A percentile compares a stretch with the other conserved stretches of the same genome.
These are phyloP conservation scores for Anas acuta DNA, from an alignment of 2,797 vertebrate genomes.

Conservation along the genomic window DNA sequence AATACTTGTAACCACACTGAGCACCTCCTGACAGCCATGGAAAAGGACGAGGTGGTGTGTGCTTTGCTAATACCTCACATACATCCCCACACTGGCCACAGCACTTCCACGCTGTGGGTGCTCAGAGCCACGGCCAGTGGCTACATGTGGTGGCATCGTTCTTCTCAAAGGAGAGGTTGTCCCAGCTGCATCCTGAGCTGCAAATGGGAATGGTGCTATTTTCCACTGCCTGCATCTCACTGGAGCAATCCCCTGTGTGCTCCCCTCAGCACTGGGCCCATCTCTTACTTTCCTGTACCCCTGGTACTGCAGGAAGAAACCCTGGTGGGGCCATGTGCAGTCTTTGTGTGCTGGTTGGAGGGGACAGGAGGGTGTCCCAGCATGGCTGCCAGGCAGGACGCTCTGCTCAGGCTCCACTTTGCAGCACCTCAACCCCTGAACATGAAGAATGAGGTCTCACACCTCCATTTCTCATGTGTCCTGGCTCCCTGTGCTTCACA, in stretches of 20 bases:
- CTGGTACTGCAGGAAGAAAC: not conserved
- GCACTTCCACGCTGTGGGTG: not conserved
- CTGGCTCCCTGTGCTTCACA: not conserved
- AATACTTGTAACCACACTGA: not conserved
- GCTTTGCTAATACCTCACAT: not conserved
- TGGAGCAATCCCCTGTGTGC: not conserved
- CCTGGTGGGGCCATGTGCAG: not conserved
- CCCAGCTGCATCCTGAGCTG: not conserved
- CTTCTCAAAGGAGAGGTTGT: not conserved
- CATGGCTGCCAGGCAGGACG: not conserved
- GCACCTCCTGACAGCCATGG: not conserved
- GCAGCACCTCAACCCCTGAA: not conserved
- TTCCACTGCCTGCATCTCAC: not conserved
- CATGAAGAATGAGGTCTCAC: not conserved
- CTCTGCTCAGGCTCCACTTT: not conserved
- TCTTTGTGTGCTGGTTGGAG: fast-evolving
- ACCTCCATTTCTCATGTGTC: not conserved
- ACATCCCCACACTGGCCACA: fast-evolving
- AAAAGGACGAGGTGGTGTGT: not conserved
- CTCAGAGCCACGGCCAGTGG: not conserved
- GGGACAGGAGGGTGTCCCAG: not conserved
- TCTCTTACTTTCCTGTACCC: not conserved
- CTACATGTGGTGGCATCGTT: not conserved
- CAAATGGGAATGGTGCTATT: not conserved
- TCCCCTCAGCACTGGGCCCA: not conserved